These are phyloP conservation scores for Puffinus mauretanicus DNA, from an alignment of 2,113 vertebrate species.

Conservation along the genomic window DNA sequence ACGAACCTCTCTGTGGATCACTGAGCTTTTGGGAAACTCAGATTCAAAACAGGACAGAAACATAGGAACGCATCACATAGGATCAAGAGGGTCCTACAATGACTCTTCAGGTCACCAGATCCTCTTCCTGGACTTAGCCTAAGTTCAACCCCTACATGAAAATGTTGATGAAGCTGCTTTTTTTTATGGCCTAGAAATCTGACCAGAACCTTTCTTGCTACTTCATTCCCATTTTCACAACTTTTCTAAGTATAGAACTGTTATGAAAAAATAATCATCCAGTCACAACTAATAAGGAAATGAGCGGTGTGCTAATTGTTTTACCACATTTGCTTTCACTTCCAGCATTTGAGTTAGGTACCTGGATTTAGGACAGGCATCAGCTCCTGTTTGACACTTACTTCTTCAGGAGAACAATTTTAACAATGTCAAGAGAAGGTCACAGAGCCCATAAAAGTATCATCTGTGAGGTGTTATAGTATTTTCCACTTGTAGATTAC, in stretches of 20 bases:
- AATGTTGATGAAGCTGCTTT: not conserved
- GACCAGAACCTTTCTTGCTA: not conserved
- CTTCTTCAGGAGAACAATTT: not conserved
- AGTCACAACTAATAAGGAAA: not conserved
- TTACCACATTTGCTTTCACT: not conserved
- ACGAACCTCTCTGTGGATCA: not conserved
- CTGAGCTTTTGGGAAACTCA: not conserved
- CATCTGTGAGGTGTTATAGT: not conserved
- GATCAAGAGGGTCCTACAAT: not conserved
- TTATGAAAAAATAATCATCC: not conserved
- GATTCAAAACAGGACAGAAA: not conserved
- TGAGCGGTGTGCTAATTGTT: not conserved
- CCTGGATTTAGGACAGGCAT: not conserved
- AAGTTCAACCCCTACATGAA: not conserved
- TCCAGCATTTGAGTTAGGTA: not conserved
- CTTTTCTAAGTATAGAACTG: not conserved
- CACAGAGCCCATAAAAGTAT: not conserved
- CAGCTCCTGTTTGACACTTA: not conserved
- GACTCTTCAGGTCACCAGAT: not conserved
- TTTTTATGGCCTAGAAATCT: not conserved
- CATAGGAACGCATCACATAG: fast-evolving
- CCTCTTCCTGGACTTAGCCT: not conserved
- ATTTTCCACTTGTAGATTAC: not conserved
- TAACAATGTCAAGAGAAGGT: not conserved
- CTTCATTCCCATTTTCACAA: not conserved